Percentiles rank a stretch among this genome's conserved stretches.
phyloP scores from a whole-genome alignment of 2,888 invertebrate species.

The Pogonocherus hispidulus region DNA sequence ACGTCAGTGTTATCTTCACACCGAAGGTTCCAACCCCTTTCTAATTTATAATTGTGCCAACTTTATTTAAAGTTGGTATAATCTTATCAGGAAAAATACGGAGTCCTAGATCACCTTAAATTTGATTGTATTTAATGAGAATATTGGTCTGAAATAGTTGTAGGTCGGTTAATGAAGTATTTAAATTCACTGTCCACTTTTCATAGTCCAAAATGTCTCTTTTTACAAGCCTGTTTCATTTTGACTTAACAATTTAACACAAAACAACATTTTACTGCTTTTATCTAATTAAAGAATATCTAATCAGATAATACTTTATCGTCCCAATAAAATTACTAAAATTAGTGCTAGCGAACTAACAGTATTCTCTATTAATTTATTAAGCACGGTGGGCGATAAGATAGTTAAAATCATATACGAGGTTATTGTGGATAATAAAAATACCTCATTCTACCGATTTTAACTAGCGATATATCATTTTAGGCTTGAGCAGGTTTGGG shows the following conservation, averaged over 20 bases:
- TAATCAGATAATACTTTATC: not conserved
- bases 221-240: not conserved
- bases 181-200: not conserved
- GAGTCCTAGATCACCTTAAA: no score
- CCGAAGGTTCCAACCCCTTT: no score
- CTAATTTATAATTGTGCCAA: no score
- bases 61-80: no score
- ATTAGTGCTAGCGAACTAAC: not conserved
- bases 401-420: not conserved
- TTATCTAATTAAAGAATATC: conserved; percentile 2
- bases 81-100: no score
- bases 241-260: not conserved
- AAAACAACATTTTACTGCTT: not conserved
- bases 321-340: not conserved
- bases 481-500: not conserved
- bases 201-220: not conserved
- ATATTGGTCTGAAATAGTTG: conserved; percentile 3
- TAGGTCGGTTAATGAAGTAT: not conserved
- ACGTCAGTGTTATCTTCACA: no score
- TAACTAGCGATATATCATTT: not conserved
- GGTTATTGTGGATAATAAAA: not conserved
- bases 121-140: no score
- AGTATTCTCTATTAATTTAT: not conserved
- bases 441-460: not conserved
- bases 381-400: not conserved